Percentiles rank a stretch among this genome's conserved stretches.
Conservation (phyloP, 2,113 vertebrate genomes). For the Egretta garzetta region DNA sequence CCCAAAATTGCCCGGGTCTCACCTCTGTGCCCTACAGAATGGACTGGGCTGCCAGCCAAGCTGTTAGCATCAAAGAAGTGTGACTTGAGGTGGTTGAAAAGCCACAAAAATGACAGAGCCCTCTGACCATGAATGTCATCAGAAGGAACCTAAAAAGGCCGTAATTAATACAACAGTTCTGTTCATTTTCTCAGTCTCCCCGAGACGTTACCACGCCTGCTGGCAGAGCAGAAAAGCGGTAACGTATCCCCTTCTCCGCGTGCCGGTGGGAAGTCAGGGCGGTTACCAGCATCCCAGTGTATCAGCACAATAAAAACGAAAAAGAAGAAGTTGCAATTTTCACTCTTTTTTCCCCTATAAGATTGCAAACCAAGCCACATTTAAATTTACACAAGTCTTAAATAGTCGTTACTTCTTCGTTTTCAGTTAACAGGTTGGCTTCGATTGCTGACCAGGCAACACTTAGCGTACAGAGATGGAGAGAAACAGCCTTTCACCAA, state of each 20-base stretch:
- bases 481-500: not conserved
- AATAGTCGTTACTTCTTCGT: not conserved
- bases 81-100: not conserved
- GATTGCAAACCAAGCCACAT: not conserved
- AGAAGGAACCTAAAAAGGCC: not conserved
- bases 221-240: not conserved
- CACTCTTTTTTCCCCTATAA: not conserved
- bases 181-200: not conserved
- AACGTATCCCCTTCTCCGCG: not conserved
- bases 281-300: not conserved
- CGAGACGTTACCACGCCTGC: not conserved
- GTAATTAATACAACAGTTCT: not conserved
- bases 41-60: not conserved
- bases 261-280: not conserved
- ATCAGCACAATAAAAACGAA: not conserved
- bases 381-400: not conserved
- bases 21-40: not conserved
- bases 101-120: not conserved
- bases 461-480: not conserved
- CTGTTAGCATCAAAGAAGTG: not conserved
- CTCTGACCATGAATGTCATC: not conserved
- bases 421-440: not conserved
- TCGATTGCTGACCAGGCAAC: not conserved
- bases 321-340: slow-evolving; percentile 8
- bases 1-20: not conserved